phyloP scores from a whole-genome alignment of 2,113 vertebrate genomes.

The Todiramphus chloris region DNA sequence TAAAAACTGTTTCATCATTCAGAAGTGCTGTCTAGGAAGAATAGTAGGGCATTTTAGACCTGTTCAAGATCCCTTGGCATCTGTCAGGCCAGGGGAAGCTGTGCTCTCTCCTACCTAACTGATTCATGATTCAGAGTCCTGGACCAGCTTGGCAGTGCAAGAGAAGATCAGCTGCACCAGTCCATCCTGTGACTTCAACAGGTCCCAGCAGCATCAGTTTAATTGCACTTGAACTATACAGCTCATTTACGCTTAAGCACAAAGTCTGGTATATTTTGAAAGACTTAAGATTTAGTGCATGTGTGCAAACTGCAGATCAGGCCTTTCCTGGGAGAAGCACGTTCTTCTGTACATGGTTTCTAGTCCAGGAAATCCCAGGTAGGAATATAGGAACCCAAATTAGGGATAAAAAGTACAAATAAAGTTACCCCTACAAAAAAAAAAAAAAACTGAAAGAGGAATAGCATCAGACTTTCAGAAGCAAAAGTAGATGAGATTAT shows the following conservation, averaged over 20 bases:
- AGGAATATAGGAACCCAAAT: background rate
- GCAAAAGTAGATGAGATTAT: background rate
- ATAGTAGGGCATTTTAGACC: background rate
- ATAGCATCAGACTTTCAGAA: background rate
- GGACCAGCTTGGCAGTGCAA: background rate
- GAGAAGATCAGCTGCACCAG: background rate
- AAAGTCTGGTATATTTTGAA: background rate
- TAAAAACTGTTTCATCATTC: background rate
- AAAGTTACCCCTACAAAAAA: background rate
- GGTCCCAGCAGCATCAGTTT: fast-evolving
- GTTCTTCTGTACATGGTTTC: background rate
- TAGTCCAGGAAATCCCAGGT: background rate
- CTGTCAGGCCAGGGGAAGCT: background rate
- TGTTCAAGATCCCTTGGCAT: background rate
- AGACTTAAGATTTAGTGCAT: background rate
- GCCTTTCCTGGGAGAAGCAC: background rate
- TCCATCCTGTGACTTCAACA: background rate
- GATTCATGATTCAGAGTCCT: background rate
- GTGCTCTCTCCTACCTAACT: background rate
- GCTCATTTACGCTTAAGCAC: background rate
- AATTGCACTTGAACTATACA: background rate
- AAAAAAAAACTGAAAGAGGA: background rate
- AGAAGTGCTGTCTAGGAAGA: background rate
- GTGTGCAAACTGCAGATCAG: background rate
- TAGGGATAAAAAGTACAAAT: background rate